phyloP scores from a whole-genome alignment of 2,888 invertebrate species.

The Salticus scenicus region DNA sequence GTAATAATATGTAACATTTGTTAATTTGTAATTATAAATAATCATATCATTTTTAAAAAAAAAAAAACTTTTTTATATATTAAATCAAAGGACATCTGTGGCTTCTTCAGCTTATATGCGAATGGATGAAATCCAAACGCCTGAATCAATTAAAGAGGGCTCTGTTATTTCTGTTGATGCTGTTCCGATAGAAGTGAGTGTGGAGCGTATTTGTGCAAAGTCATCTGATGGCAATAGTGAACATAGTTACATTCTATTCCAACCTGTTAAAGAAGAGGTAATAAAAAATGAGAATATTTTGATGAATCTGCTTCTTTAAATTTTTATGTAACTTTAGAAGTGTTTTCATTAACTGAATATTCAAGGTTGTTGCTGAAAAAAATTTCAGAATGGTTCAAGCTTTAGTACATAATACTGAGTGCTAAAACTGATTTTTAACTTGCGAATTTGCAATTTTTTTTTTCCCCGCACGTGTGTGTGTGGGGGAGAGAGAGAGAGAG shows the following conservation, averaged over 20 bases:
- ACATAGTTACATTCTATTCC: conserved; percentile 56
- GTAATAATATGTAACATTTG: background rate
- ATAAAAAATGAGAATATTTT: background rate
- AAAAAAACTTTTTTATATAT: too few relatives aligned
- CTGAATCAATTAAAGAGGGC: background rate
- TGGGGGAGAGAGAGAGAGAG: too few relatives aligned
- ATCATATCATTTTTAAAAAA: background rate
- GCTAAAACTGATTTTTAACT: too few relatives aligned
- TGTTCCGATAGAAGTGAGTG: conserved; percentile 23
- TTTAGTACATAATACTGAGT: too few relatives aligned
- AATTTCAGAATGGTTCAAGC: too few relatives aligned
- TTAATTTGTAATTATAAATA: background rate
- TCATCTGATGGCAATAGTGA: conserved; percentile 45
- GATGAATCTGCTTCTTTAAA: background rate
- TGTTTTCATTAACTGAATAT: too few relatives aligned
- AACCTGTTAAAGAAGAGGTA: conserved; percentile 62
- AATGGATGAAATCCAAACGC: conserved; percentile 38
- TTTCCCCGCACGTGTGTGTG: too few relatives aligned
- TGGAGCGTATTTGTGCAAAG: conserved; percentile 38
- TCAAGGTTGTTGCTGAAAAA: too few relatives aligned
- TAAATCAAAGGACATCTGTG: conserved; percentile 27
- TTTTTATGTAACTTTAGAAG: background rate
- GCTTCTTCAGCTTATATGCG: conserved; percentile 50
- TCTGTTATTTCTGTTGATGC: conserved; percentile 1
- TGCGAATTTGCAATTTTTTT: too few relatives aligned